Base-by-base conservation (phyloP, 2,113 vertebrate species). In the Scytalopus superciliaris region DNA sequence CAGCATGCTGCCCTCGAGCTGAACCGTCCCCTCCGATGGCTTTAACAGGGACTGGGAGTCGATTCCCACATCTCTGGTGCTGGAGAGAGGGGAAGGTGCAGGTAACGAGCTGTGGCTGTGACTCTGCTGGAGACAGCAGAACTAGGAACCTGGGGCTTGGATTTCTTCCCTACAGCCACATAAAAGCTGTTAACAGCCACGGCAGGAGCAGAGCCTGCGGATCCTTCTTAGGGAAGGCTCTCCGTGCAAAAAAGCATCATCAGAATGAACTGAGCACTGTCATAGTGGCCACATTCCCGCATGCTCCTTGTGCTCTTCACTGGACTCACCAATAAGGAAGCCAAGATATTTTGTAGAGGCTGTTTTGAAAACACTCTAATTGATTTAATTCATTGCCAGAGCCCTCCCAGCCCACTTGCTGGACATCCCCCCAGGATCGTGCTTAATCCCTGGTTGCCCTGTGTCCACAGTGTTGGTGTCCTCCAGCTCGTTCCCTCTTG, bases 121-220 rank as follows among this genome's bases (percentile, higher is more conserved):
- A 31, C 33, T 55, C 82, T 68, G 19, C 78, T 59, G 67, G 33
- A 56, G 75, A 8, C 0, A 0, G 12, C 25, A 1, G 1, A 52
- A 33, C 23, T 14, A 37, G 66, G 76, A 42, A 57, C 24, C 12
- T 4, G 0, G 60, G 59, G 62, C 24, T 4, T 37, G 69, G 59
- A 37, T 77, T 68, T 68, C 69, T 93, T 72, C 31, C 77, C 45
- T 35, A 5, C 15, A 53, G 33, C 59, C 15, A 0, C 0, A 6
- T 44, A 30, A 69, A 78, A 68, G 27, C 74, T 49, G 59, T 23
- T 72, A 45, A 33, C 6, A 60, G 57, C 40, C 63, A 19, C 0
- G 0, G 39, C 55, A 80, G 79, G 75, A 67, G 11, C 0, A 0
- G 6, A 85, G 23, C 19, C 57, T 27, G 73, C 0, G 0, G 67